Percentiles rank a stretch among this genome's conserved stretches.
phyloP scores from a whole-genome alignment of 92 coral and sea anemone genomes.

The Bergia sp. region DNA sequence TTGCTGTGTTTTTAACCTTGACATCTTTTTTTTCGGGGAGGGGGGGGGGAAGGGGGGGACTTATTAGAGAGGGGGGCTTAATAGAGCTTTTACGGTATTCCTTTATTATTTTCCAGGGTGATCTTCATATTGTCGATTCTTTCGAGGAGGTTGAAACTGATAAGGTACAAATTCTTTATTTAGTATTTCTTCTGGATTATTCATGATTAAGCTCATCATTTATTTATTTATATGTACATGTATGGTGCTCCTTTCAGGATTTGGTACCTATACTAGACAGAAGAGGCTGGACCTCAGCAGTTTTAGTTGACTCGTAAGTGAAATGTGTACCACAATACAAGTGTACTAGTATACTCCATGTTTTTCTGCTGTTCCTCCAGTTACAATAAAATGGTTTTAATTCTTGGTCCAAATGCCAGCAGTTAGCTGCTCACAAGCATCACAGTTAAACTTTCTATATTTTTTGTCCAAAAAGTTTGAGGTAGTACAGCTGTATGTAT shows the following conservation, averaged over 20 bases:
- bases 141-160: conserved; percentile 75
- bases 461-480: neutral
- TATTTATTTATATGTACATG: too few species aligned
- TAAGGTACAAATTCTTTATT: conserved; percentile 52
- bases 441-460: too few species aligned
- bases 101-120: conserved; percentile 66
- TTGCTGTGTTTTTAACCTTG: too few species aligned
- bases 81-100: neutral
- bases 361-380: too few species aligned
- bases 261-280: conserved; percentile 75
- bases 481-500: neutral
- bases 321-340: neutral
- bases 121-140: conserved; percentile 92
- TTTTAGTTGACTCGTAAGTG: conserved; percentile 92
- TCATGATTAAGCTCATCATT: too few species aligned
- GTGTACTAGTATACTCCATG: too few species aligned
- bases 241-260: conserved; percentile 56
- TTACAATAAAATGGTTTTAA: too few species aligned
- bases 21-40: too few species aligned
- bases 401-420: too few species aligned
- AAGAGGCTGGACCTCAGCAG: conserved; percentile 89
- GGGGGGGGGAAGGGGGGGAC: too few species aligned
- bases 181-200: neutral
- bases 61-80: too few species aligned
- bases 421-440: too few species aligned